Base-by-base conservation (phyloP, 2,113 vertebrate genomes). In the Mesocricetus auratus region DNA sequence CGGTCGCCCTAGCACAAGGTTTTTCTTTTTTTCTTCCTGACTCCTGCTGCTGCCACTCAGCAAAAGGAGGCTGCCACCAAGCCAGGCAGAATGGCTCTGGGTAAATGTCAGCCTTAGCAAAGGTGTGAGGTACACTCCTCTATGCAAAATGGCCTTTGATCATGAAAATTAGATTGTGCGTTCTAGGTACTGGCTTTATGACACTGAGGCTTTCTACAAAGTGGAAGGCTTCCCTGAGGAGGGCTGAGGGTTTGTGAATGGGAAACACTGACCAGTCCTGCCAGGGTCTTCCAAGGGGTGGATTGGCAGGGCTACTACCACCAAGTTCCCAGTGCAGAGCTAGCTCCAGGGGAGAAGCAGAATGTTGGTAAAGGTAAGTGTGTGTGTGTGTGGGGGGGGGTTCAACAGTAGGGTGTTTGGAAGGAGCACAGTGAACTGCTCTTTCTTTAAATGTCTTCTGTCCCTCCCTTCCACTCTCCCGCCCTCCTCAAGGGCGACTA, bases 101-200 rank as follows among this genome's bases (percentile, higher is more conserved):
- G 94, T 96, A 94, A 95, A 96, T 93, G 85, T 66, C 94, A 96
- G 66, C 89, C 97, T 64, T 66, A 93, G 82, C 90, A 91, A 96
- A 93, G 86, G 92, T 91, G 96, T 97, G 96, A 90, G 82, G 73
- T 60, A 2, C 39, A 53, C 64, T 97, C 90, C 91, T 94, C 50
- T 92, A 90, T 96, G 96, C 93, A 98, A 97, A 98, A 91, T 0
- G 0, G 42, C 89, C 24, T 93, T 97, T 97, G 81, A 83, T 96
- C 93, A 96, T 97, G 93, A 96, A 96, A 96, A 95, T 97, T 95
- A 97, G 95, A 77, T 79, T 93, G 96, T 45, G 85, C 96, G 96
- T 95, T 90, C 68, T 60, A 39, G 21, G 79, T 11, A 50, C 91
- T 85, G 69, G 16, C 83, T 85, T n/a, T 89, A 58, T 69, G 31